phyloP scores from a whole-genome alignment of 2,113 vertebrate species.

The Holacanthus passer region DNA sequence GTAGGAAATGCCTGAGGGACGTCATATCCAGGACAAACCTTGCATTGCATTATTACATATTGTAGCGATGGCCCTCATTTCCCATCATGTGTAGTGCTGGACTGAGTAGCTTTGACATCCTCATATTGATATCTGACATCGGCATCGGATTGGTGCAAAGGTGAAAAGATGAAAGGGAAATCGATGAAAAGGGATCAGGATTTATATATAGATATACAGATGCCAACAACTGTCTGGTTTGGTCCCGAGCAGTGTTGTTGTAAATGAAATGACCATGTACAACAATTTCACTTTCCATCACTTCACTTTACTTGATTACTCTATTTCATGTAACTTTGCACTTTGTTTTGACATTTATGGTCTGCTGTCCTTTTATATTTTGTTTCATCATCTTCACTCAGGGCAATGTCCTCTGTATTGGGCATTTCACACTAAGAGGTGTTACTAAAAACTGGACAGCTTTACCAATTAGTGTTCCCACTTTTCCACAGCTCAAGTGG shows the following conservation, averaged over 20 bases:
- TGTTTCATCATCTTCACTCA: neutral
- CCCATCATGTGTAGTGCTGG: no score
- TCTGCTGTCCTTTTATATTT: neutral
- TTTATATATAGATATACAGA: neutral
- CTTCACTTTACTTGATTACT: neutral
- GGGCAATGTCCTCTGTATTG: neutral
- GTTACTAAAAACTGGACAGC: neutral
- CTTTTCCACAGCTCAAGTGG: slow-evolving; percentile 5
- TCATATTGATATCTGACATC: no score
- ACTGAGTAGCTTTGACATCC: no score
- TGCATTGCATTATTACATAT: no score
- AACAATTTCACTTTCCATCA: neutral
- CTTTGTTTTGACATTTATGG: no score
- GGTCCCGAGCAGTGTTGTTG: neutral
- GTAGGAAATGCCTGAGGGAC: no score
- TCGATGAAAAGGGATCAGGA: neutral
- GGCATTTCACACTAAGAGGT: neutral
- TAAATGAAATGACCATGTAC: neutral
- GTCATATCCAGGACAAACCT: no score
- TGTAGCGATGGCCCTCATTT: no score
- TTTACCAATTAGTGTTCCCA: neutral
- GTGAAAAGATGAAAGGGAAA: no score
- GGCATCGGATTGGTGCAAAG: no score
- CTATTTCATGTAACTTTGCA: no score
- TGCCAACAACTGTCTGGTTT: neutral